These are phyloP conservation scores for Amphiprion percula DNA, from an alignment of 2,113 vertebrate species.

Conservation along the genomic window DNA sequence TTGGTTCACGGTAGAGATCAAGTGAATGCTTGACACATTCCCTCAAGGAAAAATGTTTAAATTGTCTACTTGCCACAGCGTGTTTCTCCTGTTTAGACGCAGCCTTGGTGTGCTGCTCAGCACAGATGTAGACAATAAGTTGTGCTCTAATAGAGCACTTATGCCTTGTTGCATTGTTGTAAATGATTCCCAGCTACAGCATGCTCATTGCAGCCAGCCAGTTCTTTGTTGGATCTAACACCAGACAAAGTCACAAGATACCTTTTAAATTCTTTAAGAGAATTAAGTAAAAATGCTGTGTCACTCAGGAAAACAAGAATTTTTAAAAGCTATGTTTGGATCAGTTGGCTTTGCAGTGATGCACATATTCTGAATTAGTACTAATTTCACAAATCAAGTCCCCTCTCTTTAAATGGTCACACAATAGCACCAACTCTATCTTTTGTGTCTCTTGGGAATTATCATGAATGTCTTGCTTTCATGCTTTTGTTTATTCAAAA, in stretches of 20 bases:
- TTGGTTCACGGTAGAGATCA: constrained; percentile 20
- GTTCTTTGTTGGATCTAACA: too few relatives aligned
- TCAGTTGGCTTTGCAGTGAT: neutral
- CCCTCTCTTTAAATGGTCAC: neutral
- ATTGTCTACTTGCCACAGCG: constrained; percentile 19
- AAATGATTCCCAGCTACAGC: too few relatives aligned
- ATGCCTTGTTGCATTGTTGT: too few relatives aligned
- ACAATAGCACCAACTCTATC: neutral
- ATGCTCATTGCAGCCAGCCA: too few relatives aligned
- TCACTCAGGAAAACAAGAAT: neutral
- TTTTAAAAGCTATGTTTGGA: neutral
- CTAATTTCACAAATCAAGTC: neutral
- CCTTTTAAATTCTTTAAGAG: too few relatives aligned
- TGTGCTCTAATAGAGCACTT: too few relatives aligned
- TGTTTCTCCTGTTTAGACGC: constrained; percentile 19
- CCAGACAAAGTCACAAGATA: too few relatives aligned
- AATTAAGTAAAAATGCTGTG: too few relatives aligned
- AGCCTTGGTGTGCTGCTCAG: neutral
- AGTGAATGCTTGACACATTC: neutral
- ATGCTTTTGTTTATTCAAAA: neutral
- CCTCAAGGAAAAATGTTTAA: neutral
- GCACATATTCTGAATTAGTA: neutral
- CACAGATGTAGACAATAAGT: neutral
- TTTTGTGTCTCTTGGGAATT: neutral
- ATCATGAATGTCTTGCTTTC: neutral